Percentiles rank a stretch among this genome's conserved stretches.
These are phyloP conservation scores for Lagria hirta DNA, from an alignment of 2,888 invertebrate genomes.

Conservation along the genomic window DNA sequence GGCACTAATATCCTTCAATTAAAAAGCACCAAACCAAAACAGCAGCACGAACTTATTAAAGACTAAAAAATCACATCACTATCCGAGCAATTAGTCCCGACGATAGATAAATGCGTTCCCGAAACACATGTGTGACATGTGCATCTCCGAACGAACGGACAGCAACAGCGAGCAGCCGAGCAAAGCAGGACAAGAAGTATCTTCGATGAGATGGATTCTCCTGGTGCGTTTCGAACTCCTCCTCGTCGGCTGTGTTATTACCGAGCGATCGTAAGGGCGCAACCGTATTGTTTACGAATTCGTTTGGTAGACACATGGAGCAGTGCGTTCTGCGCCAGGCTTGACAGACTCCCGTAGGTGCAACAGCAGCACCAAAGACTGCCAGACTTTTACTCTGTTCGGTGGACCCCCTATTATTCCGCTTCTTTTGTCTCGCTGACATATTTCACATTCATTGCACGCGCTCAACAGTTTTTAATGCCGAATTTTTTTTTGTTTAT, in stretches of 20 bases:
- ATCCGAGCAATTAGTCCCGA: constrained; percentile 26
- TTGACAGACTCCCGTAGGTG: constrained; percentile 26
- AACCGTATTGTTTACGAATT: constrained; percentile 34
- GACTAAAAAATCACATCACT: constrained; percentile 20
- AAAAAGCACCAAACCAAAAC: constrained; percentile 13
- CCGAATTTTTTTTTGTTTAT: constrained; percentile 18
- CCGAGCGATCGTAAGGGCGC: constrained; percentile 34
- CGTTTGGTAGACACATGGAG: constrained; percentile 32
- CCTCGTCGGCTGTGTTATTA: no score
- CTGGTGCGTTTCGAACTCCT: constrained; percentile 3
- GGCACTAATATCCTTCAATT: constrained; percentile 21
- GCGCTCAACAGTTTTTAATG: constrained; percentile 17
- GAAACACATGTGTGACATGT: constrained; percentile 36
- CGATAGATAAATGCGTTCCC: constrained; percentile 27
- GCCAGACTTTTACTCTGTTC: constrained; percentile 7
- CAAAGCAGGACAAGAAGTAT: no score
- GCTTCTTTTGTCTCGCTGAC: constrained; percentile 20
- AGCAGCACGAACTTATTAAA: constrained; percentile 9
- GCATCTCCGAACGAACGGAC: constrained; percentile 18
- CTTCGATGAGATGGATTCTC: no score
- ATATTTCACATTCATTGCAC: constrained; percentile 17
- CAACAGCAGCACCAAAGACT: constrained; percentile 3
- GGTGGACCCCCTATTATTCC: constrained; percentile 18
- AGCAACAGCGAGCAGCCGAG: background rate
- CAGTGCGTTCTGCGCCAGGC: no score